Base-by-base conservation (phyloP, 2,113 vertebrate species). In the Arizona elegans region DNA sequence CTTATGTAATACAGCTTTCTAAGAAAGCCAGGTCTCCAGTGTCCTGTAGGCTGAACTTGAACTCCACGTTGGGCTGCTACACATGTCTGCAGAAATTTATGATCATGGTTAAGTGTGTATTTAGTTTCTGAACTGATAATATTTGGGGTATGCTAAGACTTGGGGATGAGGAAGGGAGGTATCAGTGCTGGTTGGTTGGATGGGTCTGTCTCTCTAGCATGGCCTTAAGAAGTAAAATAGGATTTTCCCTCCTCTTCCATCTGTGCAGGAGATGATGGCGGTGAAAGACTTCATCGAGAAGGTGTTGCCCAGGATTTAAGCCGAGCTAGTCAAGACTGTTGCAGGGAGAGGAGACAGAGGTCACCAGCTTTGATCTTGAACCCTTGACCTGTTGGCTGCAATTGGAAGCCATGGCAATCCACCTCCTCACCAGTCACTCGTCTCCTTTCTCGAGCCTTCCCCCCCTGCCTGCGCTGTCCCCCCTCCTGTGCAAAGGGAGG, bases 241-340 rank as follows among this genome's bases (percentile, higher is more conserved):
- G 13, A 47, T 52, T 54, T 90, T 3, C 26, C 81, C 8, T 43
- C 75, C 33, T 62, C 21, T 86, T 90, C 29, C 2, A 33, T 90
- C 1, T 26, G 56, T 0, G 53, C 98, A 99, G 99, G 99, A 99
- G 98, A 99, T 99, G 99, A 97, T 97, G 91, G 98, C 97, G 0
- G 98, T 99, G 98, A 99, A 99, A 98, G 98, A 99, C 93, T 99
- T 99, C 97, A 98, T 99, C 24, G 98, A 99, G 98, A 99, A 99
- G 97, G 96, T 99, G 96, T 97, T 99, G 97, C 99, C 99, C 96
- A 98, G 98, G 88, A 98, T 99, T 98, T 99, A 98, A 99, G 97
- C 95, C 94, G 96, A 96, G 96, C 96, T 94, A 91, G 88, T 96
- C 93, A 33, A 96, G 96, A 97, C 98, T 97, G 97, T 98, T 93